These are phyloP conservation scores for Globia sparganii DNA, from an alignment of 2,888 invertebrate species.

Conservation along the genomic window DNA sequence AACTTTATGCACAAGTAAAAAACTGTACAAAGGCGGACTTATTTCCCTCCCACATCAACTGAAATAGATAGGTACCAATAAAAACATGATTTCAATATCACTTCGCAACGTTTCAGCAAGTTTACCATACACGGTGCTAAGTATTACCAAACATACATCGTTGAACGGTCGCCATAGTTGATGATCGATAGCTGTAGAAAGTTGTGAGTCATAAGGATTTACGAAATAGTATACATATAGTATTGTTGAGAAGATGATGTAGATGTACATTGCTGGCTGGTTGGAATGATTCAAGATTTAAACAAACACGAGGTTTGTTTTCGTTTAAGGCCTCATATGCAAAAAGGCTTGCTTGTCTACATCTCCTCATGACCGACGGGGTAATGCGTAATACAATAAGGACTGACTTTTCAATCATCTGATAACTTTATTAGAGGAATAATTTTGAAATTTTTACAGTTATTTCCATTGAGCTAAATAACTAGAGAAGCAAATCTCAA, in stretches of 20 bases:
- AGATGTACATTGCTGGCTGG: constrained; percentile 52
- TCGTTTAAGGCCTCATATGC: neutral
- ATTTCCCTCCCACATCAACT: constrained; percentile 17
- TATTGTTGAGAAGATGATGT: constrained; percentile 1
- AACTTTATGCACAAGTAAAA: no score
- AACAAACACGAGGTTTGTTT: neutral
- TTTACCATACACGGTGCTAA: constrained; percentile 39
- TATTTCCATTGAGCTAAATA: no score
- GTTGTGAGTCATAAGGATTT: constrained; percentile 58
- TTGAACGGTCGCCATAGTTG: constrained; percentile 43
- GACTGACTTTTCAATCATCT: no score
- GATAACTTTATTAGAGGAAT: no score
- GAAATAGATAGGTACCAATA: neutral
- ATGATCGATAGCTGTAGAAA: constrained; percentile 61
- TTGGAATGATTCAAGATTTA: neutral
- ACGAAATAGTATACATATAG: constrained; percentile 42
- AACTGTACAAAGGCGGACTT: no score
- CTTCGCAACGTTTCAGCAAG: constrained; percentile 20
- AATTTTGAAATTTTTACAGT: no score
- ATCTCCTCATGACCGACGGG: neutral
- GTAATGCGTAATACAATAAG: neutral
- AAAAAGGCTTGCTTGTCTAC: neutral
- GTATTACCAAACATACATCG: constrained; percentile 45
- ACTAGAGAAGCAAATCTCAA: no score
- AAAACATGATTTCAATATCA: neutral